Conservation (phyloP, 2,797 vertebrate genomes). For the Platalea minor region DNA sequence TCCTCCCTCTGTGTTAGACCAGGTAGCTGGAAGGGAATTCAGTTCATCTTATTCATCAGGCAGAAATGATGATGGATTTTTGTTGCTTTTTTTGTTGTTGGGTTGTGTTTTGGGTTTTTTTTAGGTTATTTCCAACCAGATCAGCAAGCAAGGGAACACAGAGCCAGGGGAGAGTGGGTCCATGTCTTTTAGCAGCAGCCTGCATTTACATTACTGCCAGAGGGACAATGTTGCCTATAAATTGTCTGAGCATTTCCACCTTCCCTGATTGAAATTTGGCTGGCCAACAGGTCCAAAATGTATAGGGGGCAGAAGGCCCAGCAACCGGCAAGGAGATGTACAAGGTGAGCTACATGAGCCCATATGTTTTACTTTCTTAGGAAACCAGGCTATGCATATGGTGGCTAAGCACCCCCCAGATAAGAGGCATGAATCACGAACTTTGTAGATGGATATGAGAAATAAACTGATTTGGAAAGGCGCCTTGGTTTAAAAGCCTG, state of each 20-base stretch:
- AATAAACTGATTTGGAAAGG: background rate
- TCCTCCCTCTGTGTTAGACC: background rate
- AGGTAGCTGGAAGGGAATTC: background rate
- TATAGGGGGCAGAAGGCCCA: background rate
- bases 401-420: background rate
- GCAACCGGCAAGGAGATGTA: background rate
- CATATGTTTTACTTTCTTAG: background rate
- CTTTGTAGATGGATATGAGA: background rate
- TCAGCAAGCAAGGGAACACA: background rate
- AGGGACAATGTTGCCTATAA: background rate
- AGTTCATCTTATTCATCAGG: background rate
- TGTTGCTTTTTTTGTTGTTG: background rate
- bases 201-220: background rate
- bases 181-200: background rate
- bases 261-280: background rate
- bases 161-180: accelerated
- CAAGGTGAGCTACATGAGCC: background rate
- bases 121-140: background rate
- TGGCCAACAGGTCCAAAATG: background rate
- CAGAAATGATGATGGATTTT: background rate
- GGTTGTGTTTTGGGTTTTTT: accelerated
- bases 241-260: background rate
- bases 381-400: background rate
- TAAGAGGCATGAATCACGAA: accelerated
- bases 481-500: background rate